Base-by-base conservation (phyloP, 1,140 invertebrate genomes). In the Cyclina sinensis region DNA sequence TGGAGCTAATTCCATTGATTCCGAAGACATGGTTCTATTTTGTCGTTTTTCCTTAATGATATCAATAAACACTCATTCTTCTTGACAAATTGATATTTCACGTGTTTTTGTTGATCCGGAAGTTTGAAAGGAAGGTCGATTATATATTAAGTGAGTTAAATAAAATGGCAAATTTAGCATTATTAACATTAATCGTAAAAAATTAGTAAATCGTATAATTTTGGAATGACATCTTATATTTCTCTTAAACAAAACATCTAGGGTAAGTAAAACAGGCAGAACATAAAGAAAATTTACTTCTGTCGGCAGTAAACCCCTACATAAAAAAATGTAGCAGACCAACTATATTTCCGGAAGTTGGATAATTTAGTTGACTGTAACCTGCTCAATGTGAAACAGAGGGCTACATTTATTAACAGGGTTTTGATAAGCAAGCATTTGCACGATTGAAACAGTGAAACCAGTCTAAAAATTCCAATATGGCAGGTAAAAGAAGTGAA, bases 91-190 rank as follows among this genome's bases (percentile, higher is more conserved):
- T 35, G n/a, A 76, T 51, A 70, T 83, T 83, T 83, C 81, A 83
- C 81, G 81, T 83, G 81, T 35, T 46, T 48, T 79, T 86, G 84
- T 86, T 86, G 30, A 59, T 48, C 70, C 84, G 84, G 84, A 86
- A 86, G 73, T 78, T 43, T 21, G 59, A 74, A 74, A 24, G 83
- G 35, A 11, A 9, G 18, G 18, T 57, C 30, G 11, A 85, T 54
- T 74, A n/a, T 48, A 7, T 43, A 43, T 43, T 43, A 43, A 7
- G 43, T 14, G 14, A 43, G 14, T 21, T 35, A n/a, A n/a, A n/a
- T n/a, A n/a, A n/a, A n/a, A n/a, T n/a, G n/a, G n/a, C n/a, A n/a
- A n/a, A n/a, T n/a, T n/a, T n/a, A n/a, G n/a, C n/a, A n/a, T n/a
- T n/a, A n/a, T n/a, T n/a, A n/a, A n/a, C n/a, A n/a, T n/a, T n/a